Evolutionary conservation across 2,888 invertebrate genomes (phyloP).

Genomic region (Pachymerium ferrugineum): DNA sequence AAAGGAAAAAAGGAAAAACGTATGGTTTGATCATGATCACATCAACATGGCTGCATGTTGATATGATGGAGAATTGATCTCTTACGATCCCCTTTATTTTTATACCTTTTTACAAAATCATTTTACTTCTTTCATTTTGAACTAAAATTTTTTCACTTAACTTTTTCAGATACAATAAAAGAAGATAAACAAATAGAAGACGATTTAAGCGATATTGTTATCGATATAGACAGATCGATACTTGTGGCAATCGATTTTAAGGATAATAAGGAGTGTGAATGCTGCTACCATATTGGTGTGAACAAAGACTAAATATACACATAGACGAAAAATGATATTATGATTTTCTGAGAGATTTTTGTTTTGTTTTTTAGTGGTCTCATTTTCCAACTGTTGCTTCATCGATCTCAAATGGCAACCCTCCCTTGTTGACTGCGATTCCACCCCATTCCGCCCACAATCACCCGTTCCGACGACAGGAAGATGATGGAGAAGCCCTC

Average conservation of each 20-base stretch:
- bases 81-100: background rate
- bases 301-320: too few relatives aligned
- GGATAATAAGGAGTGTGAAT: too few relatives aligned
- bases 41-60: background rate
- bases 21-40: too few relatives aligned
- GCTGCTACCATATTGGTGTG: too few relatives aligned
- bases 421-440: background rate
- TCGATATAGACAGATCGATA: too few relatives aligned
- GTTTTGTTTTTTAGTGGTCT: background rate
- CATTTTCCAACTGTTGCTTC: background rate
- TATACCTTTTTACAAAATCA: too few relatives aligned
- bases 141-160: too few relatives aligned
- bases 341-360: background rate
- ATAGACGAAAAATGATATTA: background rate
- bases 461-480: background rate
- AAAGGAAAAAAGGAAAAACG: background rate
- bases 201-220: too few relatives aligned
- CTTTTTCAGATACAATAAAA: too few relatives aligned
- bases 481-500: background rate
- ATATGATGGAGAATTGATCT: background rate
- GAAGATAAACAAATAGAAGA: too few relatives aligned
- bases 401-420: background rate
- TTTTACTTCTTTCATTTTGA: too few relatives aligned
- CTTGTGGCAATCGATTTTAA: too few relatives aligned
- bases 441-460: background rate